Conservation (phyloP, 1,140 invertebrate genomes). For the Spodoptera litura region DNA sequence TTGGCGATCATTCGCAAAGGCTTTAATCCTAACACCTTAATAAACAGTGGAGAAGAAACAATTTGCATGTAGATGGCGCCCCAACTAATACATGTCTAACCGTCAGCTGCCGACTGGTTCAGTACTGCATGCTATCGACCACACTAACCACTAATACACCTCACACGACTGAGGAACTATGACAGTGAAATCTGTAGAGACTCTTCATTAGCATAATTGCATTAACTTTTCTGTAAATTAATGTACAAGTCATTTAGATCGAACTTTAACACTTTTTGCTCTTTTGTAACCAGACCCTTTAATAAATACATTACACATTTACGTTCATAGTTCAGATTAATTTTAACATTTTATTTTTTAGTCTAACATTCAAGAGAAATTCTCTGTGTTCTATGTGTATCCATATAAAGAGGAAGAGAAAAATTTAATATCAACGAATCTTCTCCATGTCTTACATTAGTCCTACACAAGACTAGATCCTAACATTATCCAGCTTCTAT, state of each 20-base stretch:
- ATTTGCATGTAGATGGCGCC: conserved; percentile 74
- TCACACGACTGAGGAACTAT: conserved; percentile 62
- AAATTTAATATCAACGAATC: not conserved
- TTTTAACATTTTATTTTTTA: no score
- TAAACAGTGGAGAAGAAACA: conserved; percentile 59
- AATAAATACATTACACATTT: no score
- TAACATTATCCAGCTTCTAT: conserved; percentile 79
- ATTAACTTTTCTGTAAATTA: not conserved
- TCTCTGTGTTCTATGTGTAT: no score
- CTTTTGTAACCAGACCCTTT: no score
- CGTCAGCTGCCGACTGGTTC: conserved; percentile 77
- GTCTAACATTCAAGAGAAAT: no score
- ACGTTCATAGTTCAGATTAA: no score
- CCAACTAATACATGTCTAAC: conserved; percentile 70
- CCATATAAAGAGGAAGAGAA: not conserved
- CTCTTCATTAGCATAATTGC: not conserved
- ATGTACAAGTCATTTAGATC: not conserved
- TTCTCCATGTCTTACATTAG: conserved; percentile 61
- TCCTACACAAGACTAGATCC: conserved; percentile 69
- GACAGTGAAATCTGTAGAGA: conserved; percentile 60
- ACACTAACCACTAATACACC: conserved; percentile 74
- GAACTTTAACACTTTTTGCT: no score
- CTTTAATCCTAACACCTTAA: conserved; percentile 65
- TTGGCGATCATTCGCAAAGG: conserved; percentile 12
- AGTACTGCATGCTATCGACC: conserved; percentile 72